Evolutionary conservation across 2,888 invertebrate genomes (phyloP), one percentile per base, ranked within the genome.

Genomic region (Papilio protenor): DNA sequence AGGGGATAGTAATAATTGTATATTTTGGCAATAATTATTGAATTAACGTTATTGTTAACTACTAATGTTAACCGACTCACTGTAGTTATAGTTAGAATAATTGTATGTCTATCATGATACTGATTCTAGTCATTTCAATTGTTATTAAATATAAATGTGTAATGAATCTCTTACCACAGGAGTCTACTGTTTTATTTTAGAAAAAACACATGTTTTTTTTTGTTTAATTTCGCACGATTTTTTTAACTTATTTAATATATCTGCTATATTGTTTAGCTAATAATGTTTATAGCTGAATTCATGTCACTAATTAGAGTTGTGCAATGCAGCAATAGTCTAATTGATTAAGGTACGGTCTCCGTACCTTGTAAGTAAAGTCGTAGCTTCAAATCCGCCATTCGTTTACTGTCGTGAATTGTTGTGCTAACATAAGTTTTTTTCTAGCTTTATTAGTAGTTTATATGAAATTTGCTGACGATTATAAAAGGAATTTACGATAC

Each of bases 11-110:
- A n/a, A 47, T 59, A 45, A 61, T 73, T 61, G 21, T 57, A 79
- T 74, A 78, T 77, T 61, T 59, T 80, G 80, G 81, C 80, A 81
- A 82, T 81, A 79, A 81, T 78, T 78, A 45, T 47, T 45, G 61
- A 77, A 77, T 76, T 70, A 75, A 76, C 57, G 74, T 77, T 33
- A 1, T 64, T 18, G 66, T 40, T 2, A n/a, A 69, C 45, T 40
- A 45, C 14, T 21, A 18, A 66, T 40, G n/a, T 66, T 66, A 64
- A 40, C 66, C 21, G 11, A 66, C 66, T 69, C 40, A 45, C 1
- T 21, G 21, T 69, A 69, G 45, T 45, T 45, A 5, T 69, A 69
- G 66, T 69, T 69, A 69, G 66, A 40, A 21, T 69, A 69, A 66
- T 66, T 69, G 45, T 45, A 69, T 45, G 45, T 66, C 21, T 45